Percentiles rank a stretch among this genome's conserved stretches.
These are phyloP conservation scores for Neolamprologus brichardi DNA, from an alignment of 2,113 vertebrate species.

Conservation along the genomic window DNA sequence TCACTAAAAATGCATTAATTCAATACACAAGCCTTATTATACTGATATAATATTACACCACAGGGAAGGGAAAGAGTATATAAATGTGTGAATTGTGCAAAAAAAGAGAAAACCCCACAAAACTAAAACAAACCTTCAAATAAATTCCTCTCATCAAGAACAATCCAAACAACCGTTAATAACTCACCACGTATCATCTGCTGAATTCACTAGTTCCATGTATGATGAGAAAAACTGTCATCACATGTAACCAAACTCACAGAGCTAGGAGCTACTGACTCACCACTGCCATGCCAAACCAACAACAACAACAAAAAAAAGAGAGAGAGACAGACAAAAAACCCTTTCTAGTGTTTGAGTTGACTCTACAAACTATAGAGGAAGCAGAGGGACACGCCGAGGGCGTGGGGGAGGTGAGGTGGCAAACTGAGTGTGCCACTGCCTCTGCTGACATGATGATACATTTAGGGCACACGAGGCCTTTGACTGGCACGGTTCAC, in stretches of 20 bases:
- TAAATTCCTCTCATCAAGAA: not conserved
- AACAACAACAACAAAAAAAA: not conserved
- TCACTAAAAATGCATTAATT: not conserved
- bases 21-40: not conserved
- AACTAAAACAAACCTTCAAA: not conserved
- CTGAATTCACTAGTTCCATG: slow-evolving; percentile 19
- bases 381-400: slow-evolving; percentile 4
- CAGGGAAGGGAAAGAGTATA: not conserved
- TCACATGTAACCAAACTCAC: not conserved
- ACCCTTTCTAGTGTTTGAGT: slow-evolving; percentile 19
- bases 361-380: slow-evolving; percentile 35
- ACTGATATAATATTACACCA: not conserved
- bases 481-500: slow-evolving; percentile 36
- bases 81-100: not conserved
- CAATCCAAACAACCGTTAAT: not conserved
- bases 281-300: slow-evolving; percentile 21
- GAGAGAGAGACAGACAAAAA: not conserved
- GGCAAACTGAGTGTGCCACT: slow-evolving; percentile 7
- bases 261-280: slow-evolving; percentile 52
- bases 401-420: not conserved
- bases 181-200: not conserved
- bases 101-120: not conserved
- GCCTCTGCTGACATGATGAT: slow-evolving; percentile 40
- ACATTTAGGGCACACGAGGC: slow-evolving; percentile 37
- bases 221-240: not conserved